phyloP scores from a whole-genome alignment of 1,140 invertebrate genomes.

The Ridgeia piscesae region DNA sequence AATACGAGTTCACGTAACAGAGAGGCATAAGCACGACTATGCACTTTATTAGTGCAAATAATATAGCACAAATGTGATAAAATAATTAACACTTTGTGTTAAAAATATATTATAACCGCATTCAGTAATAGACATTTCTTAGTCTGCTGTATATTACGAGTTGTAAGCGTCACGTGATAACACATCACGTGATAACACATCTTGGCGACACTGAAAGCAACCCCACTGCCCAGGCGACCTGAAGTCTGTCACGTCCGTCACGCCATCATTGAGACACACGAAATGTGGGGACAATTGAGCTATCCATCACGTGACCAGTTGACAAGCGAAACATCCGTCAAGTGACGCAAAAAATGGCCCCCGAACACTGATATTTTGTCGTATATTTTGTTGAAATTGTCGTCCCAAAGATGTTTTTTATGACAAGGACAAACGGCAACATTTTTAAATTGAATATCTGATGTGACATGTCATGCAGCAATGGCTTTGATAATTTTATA shows the following conservation, averaged over 20 bases:
- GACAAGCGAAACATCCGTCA: too few species aligned
- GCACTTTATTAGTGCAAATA: constrained; percentile 1
- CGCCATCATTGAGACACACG: too few species aligned
- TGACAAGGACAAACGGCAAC: too few species aligned
- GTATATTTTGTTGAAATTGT: too few species aligned
- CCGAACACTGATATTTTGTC: too few species aligned
- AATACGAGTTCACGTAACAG: background rate
- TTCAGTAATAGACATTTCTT: background rate
- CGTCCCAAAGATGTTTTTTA: too few species aligned
- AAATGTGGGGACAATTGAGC: too few species aligned
- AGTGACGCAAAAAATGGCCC: too few species aligned
- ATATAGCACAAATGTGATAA: background rate
- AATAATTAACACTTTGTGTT: background rate
- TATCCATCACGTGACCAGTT: too few species aligned
- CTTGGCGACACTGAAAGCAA: background rate
- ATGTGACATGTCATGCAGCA: too few species aligned
- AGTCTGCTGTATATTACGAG: background rate
- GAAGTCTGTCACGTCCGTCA: background rate
- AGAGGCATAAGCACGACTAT: background rate
- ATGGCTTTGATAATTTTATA: too few species aligned
- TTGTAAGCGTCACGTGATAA: background rate
- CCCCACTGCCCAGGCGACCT: background rate
- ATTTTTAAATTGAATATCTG: too few species aligned
- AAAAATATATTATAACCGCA: background rate
- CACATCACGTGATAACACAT: background rate